These are phyloP conservation scores for Aspidiotus destructor DNA, from an alignment of 2,888 invertebrate species.

Conservation along the genomic window DNA sequence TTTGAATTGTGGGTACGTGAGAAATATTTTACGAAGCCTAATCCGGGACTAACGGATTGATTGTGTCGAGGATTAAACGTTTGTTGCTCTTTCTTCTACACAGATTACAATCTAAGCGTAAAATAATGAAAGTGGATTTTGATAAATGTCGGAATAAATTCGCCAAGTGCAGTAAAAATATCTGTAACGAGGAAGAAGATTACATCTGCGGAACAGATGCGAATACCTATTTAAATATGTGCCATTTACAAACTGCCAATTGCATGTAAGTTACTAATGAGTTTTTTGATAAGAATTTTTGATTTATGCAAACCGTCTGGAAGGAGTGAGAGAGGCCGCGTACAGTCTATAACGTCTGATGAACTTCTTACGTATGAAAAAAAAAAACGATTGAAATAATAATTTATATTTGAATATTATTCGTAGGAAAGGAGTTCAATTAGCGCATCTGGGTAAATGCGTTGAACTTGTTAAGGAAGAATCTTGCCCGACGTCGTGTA, in stretches of 20 bases:
- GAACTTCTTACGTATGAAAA: neutral
- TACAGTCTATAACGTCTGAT: no score
- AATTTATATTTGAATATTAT: neutral
- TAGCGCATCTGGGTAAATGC: conserved; percentile 82
- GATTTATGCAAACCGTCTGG: no score
- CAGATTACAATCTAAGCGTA: conserved; percentile 47
- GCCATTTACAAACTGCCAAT: conserved; percentile 69
- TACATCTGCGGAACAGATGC: conserved; percentile 87
- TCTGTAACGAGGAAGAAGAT: conserved; percentile 42
- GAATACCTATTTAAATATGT: conserved; percentile 71
- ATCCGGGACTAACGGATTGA: no score
- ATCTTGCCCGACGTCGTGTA: conserved; percentile 54
- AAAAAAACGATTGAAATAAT: neutral
- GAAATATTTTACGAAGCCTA: neutral
- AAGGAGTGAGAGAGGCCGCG: no score
- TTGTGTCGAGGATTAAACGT: no score
- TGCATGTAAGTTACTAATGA: conserved; percentile 59
- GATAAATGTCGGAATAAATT: conserved; percentile 68
- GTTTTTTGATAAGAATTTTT: no score
- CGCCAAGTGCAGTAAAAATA: conserved; percentile 63
- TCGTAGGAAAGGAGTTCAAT: conserved; percentile 67
- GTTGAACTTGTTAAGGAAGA: conserved; percentile 57
- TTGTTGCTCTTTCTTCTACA: conserved; percentile 7
- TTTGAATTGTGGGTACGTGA: conserved; percentile 71
- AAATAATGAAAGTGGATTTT: conserved; percentile 60